phyloP scores from a whole-genome alignment of 2,797 vertebrate genomes.

The Pipistrellus pipistrellus region DNA sequence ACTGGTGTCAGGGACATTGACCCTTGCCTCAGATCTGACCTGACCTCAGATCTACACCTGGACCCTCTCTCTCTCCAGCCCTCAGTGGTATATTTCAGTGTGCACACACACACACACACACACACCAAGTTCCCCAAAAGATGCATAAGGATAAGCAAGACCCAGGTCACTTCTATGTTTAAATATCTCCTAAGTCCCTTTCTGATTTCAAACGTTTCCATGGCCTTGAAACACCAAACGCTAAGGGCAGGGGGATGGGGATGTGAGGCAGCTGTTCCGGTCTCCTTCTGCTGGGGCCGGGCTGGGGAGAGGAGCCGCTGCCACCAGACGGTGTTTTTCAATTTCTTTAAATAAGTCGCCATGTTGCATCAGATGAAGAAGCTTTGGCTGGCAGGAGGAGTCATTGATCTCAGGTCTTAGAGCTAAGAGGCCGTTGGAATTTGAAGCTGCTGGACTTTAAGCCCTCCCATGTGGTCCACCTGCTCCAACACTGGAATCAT shows the following conservation, averaged over 20 bases:
- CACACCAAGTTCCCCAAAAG: too few relatives aligned
- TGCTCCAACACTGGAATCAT: not conserved
- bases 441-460: not conserved
- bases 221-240: not conserved
- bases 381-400: not conserved
- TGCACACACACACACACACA: too few relatives aligned
- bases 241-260: not conserved
- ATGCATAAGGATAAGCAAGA: not conserved
- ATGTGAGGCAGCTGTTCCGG: not conserved
- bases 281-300: constrained; percentile 23
- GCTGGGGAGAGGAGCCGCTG: not conserved
- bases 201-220: constrained; percentile 5
- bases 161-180: not conserved
- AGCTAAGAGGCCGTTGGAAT: not conserved
- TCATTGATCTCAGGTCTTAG: not conserved
- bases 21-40: not conserved
- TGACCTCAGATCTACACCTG: not conserved
- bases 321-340: not conserved
- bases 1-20: not conserved
- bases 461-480: not conserved
- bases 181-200: not conserved
- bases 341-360: constrained; percentile 51
- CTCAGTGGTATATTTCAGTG: not conserved
- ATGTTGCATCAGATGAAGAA: constrained; percentile 3
- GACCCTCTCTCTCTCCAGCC: not conserved